A percentile compares a stretch with the other conserved stretches of the same genome.
phyloP scores from a whole-genome alignment of 2,113 vertebrate genomes.

The Seriola dumerili region DNA sequence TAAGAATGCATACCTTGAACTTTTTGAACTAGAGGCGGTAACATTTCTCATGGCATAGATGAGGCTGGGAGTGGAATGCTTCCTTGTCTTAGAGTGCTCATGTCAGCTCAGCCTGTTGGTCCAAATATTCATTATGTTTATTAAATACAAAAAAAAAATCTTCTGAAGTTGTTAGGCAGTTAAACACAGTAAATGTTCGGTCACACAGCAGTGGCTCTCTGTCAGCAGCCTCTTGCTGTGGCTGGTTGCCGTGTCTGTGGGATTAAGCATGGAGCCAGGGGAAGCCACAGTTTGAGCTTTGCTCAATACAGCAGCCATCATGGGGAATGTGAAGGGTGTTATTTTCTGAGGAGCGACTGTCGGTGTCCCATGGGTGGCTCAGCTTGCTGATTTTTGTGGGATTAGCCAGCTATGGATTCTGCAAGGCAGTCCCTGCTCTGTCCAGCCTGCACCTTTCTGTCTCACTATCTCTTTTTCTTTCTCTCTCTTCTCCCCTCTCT shows the following conservation, averaged over 20 bases:
- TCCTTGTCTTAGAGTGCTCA: no score
- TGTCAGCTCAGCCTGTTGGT: neutral
- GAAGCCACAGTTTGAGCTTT: conserved; percentile 44
- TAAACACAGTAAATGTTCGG: neutral
- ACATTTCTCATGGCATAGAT: neutral
- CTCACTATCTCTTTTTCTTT: neutral
- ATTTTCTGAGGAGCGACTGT: conserved; percentile 59
- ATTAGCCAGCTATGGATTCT: conserved; percentile 57
- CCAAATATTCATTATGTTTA: neutral
- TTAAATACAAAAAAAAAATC: neutral
- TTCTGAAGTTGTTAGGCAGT: neutral
- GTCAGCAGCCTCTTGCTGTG: conserved; percentile 23
- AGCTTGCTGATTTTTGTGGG: conserved; percentile 46
- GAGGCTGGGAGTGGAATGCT: neutral
- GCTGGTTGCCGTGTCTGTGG: conserved; percentile 44
- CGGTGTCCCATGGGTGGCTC: conserved; percentile 50
- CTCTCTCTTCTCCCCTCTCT: neutral
- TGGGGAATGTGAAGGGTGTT: conserved; percentile 49
- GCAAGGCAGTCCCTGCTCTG: conserved; percentile 23
- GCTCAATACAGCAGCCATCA: conserved; percentile 39
- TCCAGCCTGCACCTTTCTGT: conserved; percentile 17
- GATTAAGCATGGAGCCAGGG: conserved; percentile 48
- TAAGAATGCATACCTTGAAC: no score
- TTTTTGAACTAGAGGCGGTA: neutral
- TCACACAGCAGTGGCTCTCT: conserved; percentile 29